These are phyloP conservation scores for Machimus atricapillus DNA, from an alignment of 2,888 invertebrate species.

Conservation along the genomic window DNA sequence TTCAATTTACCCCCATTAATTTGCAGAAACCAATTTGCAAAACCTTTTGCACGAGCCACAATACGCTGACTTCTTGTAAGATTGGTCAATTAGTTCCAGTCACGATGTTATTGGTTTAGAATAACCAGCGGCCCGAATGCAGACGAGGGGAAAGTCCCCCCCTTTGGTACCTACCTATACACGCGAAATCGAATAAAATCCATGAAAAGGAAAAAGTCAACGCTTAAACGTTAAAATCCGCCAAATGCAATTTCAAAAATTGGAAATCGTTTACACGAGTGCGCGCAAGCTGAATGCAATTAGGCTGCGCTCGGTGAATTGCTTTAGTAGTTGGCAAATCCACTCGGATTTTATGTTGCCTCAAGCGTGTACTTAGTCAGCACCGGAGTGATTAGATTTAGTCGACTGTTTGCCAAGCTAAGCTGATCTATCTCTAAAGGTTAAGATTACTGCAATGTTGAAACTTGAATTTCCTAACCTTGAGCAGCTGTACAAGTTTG, in stretches of 20 bases:
- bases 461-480: conserved; percentile 22
- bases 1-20: conserved; percentile 31
- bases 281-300: conserved; percentile 14
- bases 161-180: not conserved
- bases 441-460: conserved; percentile 22
- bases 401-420: not conserved
- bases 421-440: conserved; percentile 14
- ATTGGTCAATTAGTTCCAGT: conserved; percentile 29
- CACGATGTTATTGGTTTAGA: conserved; percentile 16
- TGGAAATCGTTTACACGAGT: conserved; percentile 17
- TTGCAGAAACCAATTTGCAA: conserved; percentile 29
- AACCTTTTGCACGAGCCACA: conserved; percentile 30
- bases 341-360: not conserved
- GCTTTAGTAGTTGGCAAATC: not conserved
- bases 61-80: conserved; percentile 18
- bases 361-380: conserved; percentile 14
- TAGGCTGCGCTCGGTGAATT: not conserved
- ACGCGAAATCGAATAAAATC: not conserved
- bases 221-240: not conserved
- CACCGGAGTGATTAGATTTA: conserved; percentile 5
- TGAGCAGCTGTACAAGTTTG: conserved; percentile 16
- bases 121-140: not conserved
- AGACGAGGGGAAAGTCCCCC: not conserved
- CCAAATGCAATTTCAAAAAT: conserved; percentile 33
- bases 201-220: not conserved